These are phyloP conservation scores for Platycercus adscitus DNA, from an alignment of 2,113 vertebrate species.

Conservation along the genomic window DNA sequence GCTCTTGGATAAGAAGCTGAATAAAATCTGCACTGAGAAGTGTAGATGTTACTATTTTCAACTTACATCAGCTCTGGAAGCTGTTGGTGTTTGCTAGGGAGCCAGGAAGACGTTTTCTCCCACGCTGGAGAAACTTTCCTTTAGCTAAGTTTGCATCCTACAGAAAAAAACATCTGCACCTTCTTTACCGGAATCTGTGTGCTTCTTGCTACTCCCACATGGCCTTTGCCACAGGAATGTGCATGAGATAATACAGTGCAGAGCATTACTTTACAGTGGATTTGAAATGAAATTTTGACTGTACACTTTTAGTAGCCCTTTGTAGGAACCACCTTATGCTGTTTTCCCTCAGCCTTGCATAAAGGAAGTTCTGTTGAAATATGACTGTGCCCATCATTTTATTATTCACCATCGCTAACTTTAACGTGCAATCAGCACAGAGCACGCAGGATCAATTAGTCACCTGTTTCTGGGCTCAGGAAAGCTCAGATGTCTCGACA, in stretches of 20 bases:
- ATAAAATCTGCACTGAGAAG: background rate
- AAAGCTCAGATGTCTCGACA: conserved; percentile 20
- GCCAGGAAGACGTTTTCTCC: background rate
- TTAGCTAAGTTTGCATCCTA: background rate
- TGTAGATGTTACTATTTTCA: background rate
- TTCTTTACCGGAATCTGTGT: background rate
- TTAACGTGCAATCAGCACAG: background rate
- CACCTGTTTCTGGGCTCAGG: background rate
- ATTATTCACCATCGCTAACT: background rate
- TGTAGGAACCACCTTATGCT: background rate
- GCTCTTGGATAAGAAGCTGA: background rate
- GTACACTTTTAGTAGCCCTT: background rate
- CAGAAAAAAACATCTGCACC: background rate
- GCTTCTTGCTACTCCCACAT: background rate
- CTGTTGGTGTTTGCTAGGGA: background rate
- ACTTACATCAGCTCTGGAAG: background rate
- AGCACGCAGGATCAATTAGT: conserved; percentile 19
- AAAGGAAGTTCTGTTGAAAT: background rate
- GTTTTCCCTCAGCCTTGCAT: background rate
- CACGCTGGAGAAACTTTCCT: background rate
- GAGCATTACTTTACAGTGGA: background rate
- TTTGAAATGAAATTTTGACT: background rate
- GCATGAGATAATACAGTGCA: background rate
- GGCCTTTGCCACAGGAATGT: background rate
- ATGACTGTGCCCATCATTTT: background rate